Evolutionary conservation across 1,140 invertebrate genomes (phyloP).

Genomic region (Musca vetustissima): DNA sequence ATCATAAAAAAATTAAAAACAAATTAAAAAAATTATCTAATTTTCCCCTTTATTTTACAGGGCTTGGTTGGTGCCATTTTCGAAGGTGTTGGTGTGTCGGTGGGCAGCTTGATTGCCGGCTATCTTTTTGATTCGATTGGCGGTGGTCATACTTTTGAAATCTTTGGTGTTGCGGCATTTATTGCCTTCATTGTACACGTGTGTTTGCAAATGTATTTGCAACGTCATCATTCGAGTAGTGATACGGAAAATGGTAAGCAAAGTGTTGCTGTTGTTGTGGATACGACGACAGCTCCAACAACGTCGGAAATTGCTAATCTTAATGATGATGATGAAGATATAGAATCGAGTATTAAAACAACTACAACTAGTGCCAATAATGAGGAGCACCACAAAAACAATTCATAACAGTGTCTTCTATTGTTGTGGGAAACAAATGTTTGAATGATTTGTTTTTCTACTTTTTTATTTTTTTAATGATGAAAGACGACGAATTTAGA

Average conservation of each 20-base stretch:
- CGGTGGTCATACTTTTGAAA: constrained; percentile 67
- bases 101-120: constrained; percentile 76
- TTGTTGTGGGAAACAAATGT: too few relatives aligned
- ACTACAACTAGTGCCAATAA: not conserved
- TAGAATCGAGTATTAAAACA: constrained; percentile 5
- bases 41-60: constrained; percentile 54
- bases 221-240: constrained; percentile 35
- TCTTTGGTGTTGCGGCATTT: constrained; percentile 70
- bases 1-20: too few relatives aligned
- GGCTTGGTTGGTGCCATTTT: constrained; percentile 83
- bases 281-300: too few relatives aligned
- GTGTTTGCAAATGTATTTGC: constrained; percentile 57
- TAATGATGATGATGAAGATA: constrained; percentile 26
- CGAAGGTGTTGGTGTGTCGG: constrained; percentile 79
- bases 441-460: too few relatives aligned
- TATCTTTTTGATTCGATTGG: constrained; percentile 63
- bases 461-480: too few relatives aligned
- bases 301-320: constrained; percentile 38
- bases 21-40: not conserved
- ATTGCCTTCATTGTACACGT: constrained; percentile 66
- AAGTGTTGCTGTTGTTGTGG: too few relatives aligned
- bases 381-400: not conserved
- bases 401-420: constrained; percentile 1
- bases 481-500: too few relatives aligned
- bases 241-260: constrained; percentile 47